Base-by-base conservation (phyloP, 1,140 invertebrate genomes). In the Philotrypesis tridentata region DNA sequence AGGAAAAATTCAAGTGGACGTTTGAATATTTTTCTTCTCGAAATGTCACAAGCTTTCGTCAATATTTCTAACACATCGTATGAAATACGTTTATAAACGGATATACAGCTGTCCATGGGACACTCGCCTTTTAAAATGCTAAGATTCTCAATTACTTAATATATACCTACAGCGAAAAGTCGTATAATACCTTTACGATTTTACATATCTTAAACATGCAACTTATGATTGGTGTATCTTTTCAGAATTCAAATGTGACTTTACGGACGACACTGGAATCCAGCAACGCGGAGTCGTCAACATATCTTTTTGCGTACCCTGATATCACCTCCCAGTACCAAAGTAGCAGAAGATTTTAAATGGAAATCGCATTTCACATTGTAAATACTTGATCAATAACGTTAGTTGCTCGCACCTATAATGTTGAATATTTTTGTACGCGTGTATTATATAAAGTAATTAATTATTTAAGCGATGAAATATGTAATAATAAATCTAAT, bases 221-320 rank as follows among this genome's bases (percentile, higher is more conserved):
- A 70, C 68, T 37, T 8, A 73, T 27, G 48, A 55, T 55, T n/a
- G 21, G 0, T n/a, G 7, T n/a, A 1, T 70, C 3, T 68, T 27
- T 78, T 78, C 31, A 68, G 63, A 78, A 78, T 68, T 68, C 48
- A 23, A 78, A 67, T 27, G 21, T 68, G 14, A 23, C 33, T 29
- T 21, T 37, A 29, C 61, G 25, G 31, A 17, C 29, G 33, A 7
- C 33, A 17, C 12, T 11, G n/a, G 40, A 55, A 23, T 78, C 63
- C 68, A 63, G 67, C 79, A 25, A 86, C 86, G 12, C 85, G 86
- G 14, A 60, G 48, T 55, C 48, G 23, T 33, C 43, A 60, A 9
- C 2, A 74, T 74, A 60, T 74, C 29, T 5, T 74, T 74, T 55
- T 23, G 72, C 21, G 48, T n/a, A 25, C 21, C 14, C 1, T 74